Percentiles rank a stretch among this genome's conserved stretches.
Evolutionary conservation across 2,113 vertebrate genomes (phyloP).

Genomic region (Saimiri boliviensis): DNA sequence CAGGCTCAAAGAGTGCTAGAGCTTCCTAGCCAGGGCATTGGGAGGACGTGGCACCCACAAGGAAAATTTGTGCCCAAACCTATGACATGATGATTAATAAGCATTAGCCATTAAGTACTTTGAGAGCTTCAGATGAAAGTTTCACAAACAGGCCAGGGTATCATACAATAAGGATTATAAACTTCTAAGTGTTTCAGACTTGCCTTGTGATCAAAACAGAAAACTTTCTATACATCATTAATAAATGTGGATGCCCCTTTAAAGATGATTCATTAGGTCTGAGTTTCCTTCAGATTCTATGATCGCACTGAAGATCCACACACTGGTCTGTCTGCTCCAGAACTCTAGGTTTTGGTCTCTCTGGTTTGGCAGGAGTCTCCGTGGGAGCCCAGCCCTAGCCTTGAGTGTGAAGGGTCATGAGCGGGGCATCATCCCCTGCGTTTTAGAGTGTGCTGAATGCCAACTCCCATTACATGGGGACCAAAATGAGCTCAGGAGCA

Average conservation of each 20-base stretch:
- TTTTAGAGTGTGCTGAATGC: neutral
- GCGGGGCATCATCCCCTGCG: neutral
- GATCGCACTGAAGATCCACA: neutral
- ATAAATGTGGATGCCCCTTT: conserved; percentile 16
- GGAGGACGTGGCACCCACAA: neutral
- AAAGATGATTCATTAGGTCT: conserved; percentile 11
- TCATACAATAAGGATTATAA: conserved; percentile 11
- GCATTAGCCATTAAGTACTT: neutral
- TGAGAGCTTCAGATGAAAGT: conserved; percentile 19
- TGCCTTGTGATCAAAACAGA: conserved; percentile 45
- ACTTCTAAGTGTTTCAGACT: neutral
- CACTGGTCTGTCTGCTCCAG: neutral
- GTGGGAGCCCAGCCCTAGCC: neutral
- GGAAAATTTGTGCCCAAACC: neutral
- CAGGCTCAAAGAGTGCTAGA: neutral
- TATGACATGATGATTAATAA: neutral
- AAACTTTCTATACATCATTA: neutral
- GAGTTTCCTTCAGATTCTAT: neutral
- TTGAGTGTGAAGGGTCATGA: neutral
- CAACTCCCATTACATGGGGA: conserved; percentile 9
- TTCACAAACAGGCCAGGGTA: neutral
- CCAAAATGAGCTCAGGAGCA: conserved; percentile 15
- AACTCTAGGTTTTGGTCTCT: neutral
- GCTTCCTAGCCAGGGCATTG: neutral
- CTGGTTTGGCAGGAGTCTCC: conserved; percentile 14